A percentile compares a stretch with the other conserved stretches of the same genome.
Conservation (phyloP, 2,797 vertebrate genomes). For the Pangasius larnaudii region DNA sequence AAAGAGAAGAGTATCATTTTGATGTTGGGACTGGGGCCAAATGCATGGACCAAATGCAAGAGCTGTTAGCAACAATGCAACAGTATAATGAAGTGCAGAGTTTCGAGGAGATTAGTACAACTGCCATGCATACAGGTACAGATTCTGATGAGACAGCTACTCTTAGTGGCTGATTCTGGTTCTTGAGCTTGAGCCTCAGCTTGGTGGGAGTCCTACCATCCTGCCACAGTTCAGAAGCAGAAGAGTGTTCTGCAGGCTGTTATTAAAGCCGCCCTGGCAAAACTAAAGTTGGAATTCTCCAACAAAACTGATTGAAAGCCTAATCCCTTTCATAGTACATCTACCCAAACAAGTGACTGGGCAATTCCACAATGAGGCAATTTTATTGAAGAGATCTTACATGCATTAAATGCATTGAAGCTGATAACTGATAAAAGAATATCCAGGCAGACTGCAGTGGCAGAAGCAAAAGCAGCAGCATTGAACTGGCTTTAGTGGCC, state of each 20-base stretch:
- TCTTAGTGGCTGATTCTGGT: background rate
- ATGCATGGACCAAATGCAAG: background rate
- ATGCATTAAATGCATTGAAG: background rate
- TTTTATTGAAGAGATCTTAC: background rate
- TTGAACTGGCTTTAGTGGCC: background rate
- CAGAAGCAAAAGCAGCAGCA: background rate
- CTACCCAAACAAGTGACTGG: background rate
- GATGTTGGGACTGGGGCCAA: background rate
- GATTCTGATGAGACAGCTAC: background rate
- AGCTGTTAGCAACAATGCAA: background rate
- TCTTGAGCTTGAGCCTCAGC: background rate
- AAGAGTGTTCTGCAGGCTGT: background rate
- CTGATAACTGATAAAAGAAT: background rate
- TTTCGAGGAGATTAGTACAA: background rate
- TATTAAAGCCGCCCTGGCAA: background rate
- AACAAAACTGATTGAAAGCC: background rate
- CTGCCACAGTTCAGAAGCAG: background rate
- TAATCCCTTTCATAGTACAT: background rate
- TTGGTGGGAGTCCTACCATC: background rate
- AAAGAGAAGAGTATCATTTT: background rate
- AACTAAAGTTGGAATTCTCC: background rate
- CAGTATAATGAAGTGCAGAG: background rate
- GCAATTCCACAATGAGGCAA: background rate
- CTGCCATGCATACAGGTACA: background rate
- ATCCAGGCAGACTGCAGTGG: background rate